Evolutionary conservation across 1,140 invertebrate species (phyloP).

Genomic region (Cheumatopsyche charites): DNA sequence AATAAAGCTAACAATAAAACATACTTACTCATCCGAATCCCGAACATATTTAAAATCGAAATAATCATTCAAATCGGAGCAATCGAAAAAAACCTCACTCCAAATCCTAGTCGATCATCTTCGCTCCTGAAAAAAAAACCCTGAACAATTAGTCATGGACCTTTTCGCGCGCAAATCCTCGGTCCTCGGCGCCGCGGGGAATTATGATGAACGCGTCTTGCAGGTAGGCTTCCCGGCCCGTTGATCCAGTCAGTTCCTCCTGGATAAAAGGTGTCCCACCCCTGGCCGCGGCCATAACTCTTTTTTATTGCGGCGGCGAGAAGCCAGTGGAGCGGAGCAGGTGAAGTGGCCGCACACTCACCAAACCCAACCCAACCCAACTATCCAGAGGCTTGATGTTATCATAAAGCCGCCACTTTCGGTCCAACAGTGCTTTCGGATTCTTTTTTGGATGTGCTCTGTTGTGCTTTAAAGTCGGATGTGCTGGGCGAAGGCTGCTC

Average conservation of each 20-base stretch:
- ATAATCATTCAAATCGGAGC: too few relatives aligned
- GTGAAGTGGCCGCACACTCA: conserved; percentile 32
- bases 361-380: too few relatives aligned
- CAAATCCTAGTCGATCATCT: too few relatives aligned
- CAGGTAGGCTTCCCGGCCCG: conserved; percentile 15
- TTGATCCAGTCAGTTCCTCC: conserved; percentile 38
- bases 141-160: conserved; percentile 11
- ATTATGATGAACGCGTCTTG: conserved; percentile 47
- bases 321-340: conserved; percentile 36
- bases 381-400: too few relatives aligned
- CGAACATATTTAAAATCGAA: too few relatives aligned
- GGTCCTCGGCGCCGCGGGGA: conserved; percentile 10
- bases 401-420: conserved; percentile 37
- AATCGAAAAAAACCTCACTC: too few relatives aligned
- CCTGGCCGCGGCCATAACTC: conserved; percentile 46
- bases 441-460: too few relatives aligned
- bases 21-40: too few relatives aligned
- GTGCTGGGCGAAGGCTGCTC: too few relatives aligned
- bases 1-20: too few relatives aligned
- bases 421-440: too few relatives aligned
- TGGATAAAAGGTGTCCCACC: conserved; percentile 44
- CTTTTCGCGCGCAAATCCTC: conserved; percentile 4
- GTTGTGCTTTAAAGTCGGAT: too few relatives aligned
- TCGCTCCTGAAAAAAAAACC: neutral
- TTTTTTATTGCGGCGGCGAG: conserved; percentile 47